A percentile compares a stretch with the other conserved stretches of the same genome.
phyloP scores from a whole-genome alignment of 2,888 invertebrate species.

The Schizotus pectinicornis region DNA sequence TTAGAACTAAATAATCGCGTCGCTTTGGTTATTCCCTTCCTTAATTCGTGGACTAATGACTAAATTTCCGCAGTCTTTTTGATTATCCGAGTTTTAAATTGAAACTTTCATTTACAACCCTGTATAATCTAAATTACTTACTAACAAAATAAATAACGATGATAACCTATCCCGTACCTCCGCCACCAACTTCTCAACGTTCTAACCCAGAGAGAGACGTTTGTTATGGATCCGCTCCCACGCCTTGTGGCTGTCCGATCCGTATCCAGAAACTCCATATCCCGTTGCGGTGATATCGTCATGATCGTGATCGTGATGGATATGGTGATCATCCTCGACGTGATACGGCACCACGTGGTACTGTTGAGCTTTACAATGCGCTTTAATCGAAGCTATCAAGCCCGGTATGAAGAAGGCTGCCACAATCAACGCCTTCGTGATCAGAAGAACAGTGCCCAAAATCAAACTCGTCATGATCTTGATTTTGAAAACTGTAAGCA shows the following conservation, averaged over 20 bases:
- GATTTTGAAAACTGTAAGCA: conserved; percentile 63
- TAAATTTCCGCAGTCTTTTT: too few relatives aligned
- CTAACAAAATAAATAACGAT: too few relatives aligned
- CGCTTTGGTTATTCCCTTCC: too few relatives aligned
- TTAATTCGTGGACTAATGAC: too few relatives aligned
- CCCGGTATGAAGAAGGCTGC: conserved; percentile 66
- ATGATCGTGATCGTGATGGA: conserved; percentile 36
- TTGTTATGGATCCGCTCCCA: conserved; percentile 13
- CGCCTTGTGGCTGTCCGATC: conserved; percentile 14
- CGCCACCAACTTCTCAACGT: too few relatives aligned
- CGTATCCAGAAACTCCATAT: conserved; percentile 30
- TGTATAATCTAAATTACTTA: too few relatives aligned
- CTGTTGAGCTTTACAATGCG: conserved; percentile 23
- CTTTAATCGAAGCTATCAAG: conserved; percentile 39
- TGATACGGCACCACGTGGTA: conserved; percentile 56
- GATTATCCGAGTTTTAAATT: too few relatives aligned
- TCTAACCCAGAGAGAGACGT: background rate
- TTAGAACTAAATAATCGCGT: too few relatives aligned
- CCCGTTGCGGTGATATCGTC: conserved; percentile 49
- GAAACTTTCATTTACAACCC: too few relatives aligned
- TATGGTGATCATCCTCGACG: conserved; percentile 56
- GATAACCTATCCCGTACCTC: too few relatives aligned
- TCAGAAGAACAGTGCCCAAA: conserved; percentile 67
- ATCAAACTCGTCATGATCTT: conserved; percentile 68
- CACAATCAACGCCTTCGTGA: conserved; percentile 69